phyloP scores from a whole-genome alignment of 2,888 invertebrate species.

The Caprella mutica region DNA sequence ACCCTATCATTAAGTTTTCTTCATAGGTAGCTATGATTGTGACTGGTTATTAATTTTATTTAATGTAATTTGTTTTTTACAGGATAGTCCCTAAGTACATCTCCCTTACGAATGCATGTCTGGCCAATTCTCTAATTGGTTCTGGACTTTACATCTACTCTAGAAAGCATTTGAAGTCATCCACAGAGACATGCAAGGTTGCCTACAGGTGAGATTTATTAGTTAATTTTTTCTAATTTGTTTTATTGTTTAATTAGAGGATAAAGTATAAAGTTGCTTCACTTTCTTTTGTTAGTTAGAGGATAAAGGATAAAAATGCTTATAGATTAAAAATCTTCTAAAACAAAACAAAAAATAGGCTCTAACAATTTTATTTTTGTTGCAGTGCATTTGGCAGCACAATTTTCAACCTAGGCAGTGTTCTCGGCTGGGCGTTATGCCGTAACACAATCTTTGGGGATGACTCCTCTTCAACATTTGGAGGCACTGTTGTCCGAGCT shows the following conservation, averaged over 20 bases:
- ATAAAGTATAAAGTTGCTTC: no score
- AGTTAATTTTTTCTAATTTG: no score
- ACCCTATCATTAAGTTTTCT: no score
- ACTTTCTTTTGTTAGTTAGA: no score
- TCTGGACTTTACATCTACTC: conserved; percentile 18
- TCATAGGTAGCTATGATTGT: no score
- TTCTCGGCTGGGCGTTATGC: conserved; percentile 3
- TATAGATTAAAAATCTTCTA: no score
- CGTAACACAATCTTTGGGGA: conserved; percentile 1
- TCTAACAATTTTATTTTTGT: no score
- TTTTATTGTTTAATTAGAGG: no score
- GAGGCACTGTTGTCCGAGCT: not conserved
- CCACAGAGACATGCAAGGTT: not conserved
- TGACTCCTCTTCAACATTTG: not conserved
- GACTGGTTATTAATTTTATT: no score
- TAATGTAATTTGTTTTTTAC: conserved; percentile 6
- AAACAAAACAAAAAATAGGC: no score
- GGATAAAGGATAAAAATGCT: no score
- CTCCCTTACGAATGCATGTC: conserved; percentile 23
- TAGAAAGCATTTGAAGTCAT: conserved; percentile 6
- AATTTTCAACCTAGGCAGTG: conserved; percentile 7
- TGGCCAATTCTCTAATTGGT: conserved; percentile 15
- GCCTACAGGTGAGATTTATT: not conserved
- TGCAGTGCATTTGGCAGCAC: conserved; percentile 2
- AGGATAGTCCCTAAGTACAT: conserved; percentile 22